A percentile compares a stretch with the other conserved stretches of the same genome.
phyloP scores from a whole-genome alignment of 2,113 vertebrate genomes.

The Mus musculus region GRCm39 chr5:149415501-149416000 shows the following conservation, averaged over 20 bases:
- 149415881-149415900: background rate
- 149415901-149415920: background rate
- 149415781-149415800: background rate
- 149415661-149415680: accelerated
- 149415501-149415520: background rate
- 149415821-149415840: background rate
- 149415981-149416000: background rate
- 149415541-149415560: accelerated
- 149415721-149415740: too few relatives aligned
- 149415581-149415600: accelerated
- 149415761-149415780: too few relatives aligned
- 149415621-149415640: too few relatives aligned
- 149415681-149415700: background rate
- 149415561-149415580: background rate
- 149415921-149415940: background rate
- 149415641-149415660: background rate
- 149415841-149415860: background rate
- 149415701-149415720: accelerated
- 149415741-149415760: accelerated
- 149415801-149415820: background rate
- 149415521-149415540: background rate
- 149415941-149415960: background rate
- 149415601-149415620: too few relatives aligned
- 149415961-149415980: background rate
- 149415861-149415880: background rate